Base-by-base conservation (phyloP, 2,888 invertebrate genomes). In the Noctua janthina region DNA sequence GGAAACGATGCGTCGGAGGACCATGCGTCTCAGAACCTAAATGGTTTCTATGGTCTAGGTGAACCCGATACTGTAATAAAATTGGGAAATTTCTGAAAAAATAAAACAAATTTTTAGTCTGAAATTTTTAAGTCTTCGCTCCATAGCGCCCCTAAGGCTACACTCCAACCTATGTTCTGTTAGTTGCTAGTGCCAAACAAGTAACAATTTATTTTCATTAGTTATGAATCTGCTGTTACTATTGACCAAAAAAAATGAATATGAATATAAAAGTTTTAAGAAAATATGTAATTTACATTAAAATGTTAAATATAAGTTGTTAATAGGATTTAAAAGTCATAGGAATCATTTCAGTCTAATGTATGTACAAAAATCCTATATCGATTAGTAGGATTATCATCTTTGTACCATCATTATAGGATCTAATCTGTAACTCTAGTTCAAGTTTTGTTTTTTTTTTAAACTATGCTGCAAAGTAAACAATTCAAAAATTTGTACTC, bases 121-220 rank as follows among this genome's bases (percentile, higher is more conserved):
- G 4, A 39, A 39, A 3, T 39, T 39, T 39, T 39, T 39, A 39
- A 39, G 35, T 39, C 35, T 5, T 39, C 5, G 39, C 39, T 39
- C 39, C 39, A 39, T 39, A 39, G 39, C 39, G 0, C 5, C 39
- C 39, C 5, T 39, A 39, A 39, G 39, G 39, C 5, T 39, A 39
- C 39, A 39, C 39, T 39, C 39, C 39, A 39, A 39, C 39, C 39
- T 39, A 39, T 68, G n/a, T 68, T 49, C 10, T 39, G 81, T 83
- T 82, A 84, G 77, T 83, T 83, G 76, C 70, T 81, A 80, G 81
- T 88, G 62, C 78, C 79, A 86, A 82, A 83, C 85, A 83, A 85
- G 49, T 78, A 78, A 78, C 76, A 85, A 77, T 35, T 71, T 76
- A 72, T 78, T 81, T 87, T 82, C 76, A 84, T 87, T 81, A 86